Base-by-base conservation (phyloP, 2,797 vertebrate genomes). In the Tenualosa ilisha region DNA sequence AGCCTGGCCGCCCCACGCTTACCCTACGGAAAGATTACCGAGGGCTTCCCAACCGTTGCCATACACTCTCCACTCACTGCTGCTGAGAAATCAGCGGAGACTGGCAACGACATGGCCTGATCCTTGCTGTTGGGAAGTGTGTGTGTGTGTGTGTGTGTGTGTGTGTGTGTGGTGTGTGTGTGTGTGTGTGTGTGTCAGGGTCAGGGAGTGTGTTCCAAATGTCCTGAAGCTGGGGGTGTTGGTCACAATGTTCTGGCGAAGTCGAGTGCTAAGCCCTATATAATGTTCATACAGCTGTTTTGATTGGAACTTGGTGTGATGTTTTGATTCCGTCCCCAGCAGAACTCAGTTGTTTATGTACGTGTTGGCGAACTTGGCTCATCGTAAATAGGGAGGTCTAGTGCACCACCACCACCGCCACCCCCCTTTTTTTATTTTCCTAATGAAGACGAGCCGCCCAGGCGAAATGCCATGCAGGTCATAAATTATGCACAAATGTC, bases 401-500 rank as follows among this genome's bases (percentile, higher is more conserved):
- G 46, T 49, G 3, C 46, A 49, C 46, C 46, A n/a, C 43, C 43
- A 46, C 43, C 43, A 46, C 6, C 43, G 1, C 46, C 7, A 46
- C 54, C 88, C 88, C 0, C 59, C 86, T 86, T 88, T 86, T 91
- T 88, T 86, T 91, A 75, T 75, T 75, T 75, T 37, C 37, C 91
- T 92, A 92, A 87, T 91, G 87, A 89, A 90, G 88, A 68, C 68
- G 82, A 31, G 85, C 83, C 86, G 89, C 85, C 88, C 89, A 91
- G 90, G 88, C 89, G 90, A 94, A 96, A 96, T 96, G 94, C 94
- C 95, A 94, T 75, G 3, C 61, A 84, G 92, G 87, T 92, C 91
- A 95, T 96, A 89, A 96, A 95, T 96, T 93, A 95, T 95, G 91
- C 91, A 95, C 89, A 95, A 94, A 94, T 94, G 93, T 91, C 94